Conservation (phyloP, 2,113 vertebrate species). For the Sceloporus tristichus region DNA sequence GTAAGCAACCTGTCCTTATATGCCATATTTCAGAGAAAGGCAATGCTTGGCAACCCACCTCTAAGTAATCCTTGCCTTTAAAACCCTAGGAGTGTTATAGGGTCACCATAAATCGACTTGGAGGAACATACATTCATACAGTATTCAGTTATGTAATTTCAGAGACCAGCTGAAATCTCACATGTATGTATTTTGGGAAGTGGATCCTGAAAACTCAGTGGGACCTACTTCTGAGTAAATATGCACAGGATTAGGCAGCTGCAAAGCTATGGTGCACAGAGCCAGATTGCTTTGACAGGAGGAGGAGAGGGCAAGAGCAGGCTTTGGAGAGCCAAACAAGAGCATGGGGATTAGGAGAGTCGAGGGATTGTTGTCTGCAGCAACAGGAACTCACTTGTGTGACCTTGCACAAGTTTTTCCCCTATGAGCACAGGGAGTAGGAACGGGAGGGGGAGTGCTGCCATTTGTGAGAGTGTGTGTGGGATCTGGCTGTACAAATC, state of each 20-base stretch:
- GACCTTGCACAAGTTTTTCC: slow-evolving; percentile 2
- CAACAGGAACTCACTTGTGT: not conserved
- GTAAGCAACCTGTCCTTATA: too few relatives aligned
- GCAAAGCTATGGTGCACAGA: not conserved
- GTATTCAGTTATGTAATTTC: not conserved
- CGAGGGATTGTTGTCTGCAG: not conserved
- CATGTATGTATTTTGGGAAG: not conserved
- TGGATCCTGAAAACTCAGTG: not conserved
- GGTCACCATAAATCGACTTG: too few relatives aligned
- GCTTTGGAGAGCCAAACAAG: not conserved
- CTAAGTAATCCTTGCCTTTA: too few relatives aligned
- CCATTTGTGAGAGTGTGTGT: not conserved
- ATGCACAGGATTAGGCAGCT: not conserved
- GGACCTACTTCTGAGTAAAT: not conserved
- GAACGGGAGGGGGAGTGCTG: not conserved
- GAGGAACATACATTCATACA: too few relatives aligned
- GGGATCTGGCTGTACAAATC: not conserved
- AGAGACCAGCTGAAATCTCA: not conserved
- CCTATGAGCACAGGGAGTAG: not conserved
- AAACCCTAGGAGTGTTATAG: too few relatives aligned
- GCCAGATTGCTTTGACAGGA: slow-evolving; percentile 5
- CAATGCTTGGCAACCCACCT: too few relatives aligned
- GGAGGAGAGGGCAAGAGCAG: not conserved
- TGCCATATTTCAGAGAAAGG: too few relatives aligned
- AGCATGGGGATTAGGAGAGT: slow-evolving; percentile 2